Conservation (phyloP, 1,140 invertebrate species). For the Nomia melanderi region DNA sequence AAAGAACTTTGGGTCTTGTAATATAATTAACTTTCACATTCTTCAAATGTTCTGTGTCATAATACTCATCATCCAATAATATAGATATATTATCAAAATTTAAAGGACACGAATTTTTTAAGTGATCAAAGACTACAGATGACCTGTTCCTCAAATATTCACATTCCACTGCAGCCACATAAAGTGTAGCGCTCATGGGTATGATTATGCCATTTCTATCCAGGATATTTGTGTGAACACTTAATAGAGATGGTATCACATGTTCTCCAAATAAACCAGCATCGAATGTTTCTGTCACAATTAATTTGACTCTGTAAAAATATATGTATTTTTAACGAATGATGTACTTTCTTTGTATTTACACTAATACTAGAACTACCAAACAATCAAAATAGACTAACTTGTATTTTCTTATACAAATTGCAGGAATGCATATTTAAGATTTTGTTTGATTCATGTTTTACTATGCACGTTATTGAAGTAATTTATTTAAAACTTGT, state of each 20-base stretch:
- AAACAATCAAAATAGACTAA: too few species aligned
- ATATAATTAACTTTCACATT: slow-evolving; percentile 83
- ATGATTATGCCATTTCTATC: slow-evolving; percentile 81
- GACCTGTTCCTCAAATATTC: slow-evolving; percentile 75
- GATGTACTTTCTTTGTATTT: background rate
- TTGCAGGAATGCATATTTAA: too few species aligned
- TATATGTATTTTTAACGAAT: slow-evolving; percentile 15
- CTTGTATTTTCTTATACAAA: too few species aligned
- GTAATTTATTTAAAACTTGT: too few species aligned
- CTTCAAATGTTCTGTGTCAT: slow-evolving; percentile 86
- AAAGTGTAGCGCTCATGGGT: slow-evolving; percentile 85
- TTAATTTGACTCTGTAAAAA: slow-evolving; percentile 82
- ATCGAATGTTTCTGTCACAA: slow-evolving; percentile 91
- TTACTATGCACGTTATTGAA: too few species aligned
- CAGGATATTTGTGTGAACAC: slow-evolving; percentile 86
- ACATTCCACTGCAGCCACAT: slow-evolving; percentile 80
- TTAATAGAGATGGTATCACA: slow-evolving; percentile 84
- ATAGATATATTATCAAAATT: slow-evolving; percentile 67
- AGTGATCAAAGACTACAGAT: slow-evolving; percentile 60
- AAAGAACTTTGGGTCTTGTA: slow-evolving; percentile 82
- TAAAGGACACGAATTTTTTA: slow-evolving; percentile 51
- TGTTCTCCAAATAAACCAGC: slow-evolving; percentile 89
- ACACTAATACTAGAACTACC: too few species aligned
- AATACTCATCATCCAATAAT: slow-evolving; percentile 81
- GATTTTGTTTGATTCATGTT: too few species aligned